A percentile compares a stretch with the other conserved stretches of the same genome.
phyloP scores from a whole-genome alignment of 2,113 vertebrate genomes.

The Hemibates koningsi region DNA sequence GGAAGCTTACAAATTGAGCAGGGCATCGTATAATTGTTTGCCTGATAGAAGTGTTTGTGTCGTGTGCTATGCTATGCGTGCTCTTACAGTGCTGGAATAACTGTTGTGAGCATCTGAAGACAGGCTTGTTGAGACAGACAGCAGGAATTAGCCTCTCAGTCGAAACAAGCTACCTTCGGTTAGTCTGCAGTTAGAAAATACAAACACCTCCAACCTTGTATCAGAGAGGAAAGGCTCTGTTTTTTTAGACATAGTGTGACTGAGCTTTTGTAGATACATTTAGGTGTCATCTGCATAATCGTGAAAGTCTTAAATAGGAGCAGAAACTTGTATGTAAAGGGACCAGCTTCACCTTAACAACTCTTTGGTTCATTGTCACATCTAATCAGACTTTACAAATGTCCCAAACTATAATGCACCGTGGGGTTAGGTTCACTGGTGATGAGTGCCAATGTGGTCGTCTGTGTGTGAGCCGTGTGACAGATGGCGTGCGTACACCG shows the following conservation, averaged over 20 bases:
- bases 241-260: background rate
- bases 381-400: background rate
- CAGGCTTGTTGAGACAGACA: background rate
- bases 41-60: background rate
- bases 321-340: background rate
- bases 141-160: background rate
- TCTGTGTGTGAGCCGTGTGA: background rate
- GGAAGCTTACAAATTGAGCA: background rate
- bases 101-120: background rate
- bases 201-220: background rate
- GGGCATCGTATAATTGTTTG: background rate
- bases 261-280: background rate
- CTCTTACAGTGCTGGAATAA: background rate
- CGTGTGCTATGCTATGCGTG: no score
- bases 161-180: background rate
- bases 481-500: background rate
- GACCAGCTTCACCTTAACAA: background rate
- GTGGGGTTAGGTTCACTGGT: background rate
- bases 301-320: background rate
- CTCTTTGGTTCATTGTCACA: background rate
- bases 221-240: background rate
- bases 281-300: background rate
- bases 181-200: background rate
- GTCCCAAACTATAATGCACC: fast-evolving
- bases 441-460: fast-evolving